These are phyloP conservation scores for Peromyscus maniculatus DNA, from an alignment of 2,113 vertebrate genomes.

Conservation along the genomic window DNA sequence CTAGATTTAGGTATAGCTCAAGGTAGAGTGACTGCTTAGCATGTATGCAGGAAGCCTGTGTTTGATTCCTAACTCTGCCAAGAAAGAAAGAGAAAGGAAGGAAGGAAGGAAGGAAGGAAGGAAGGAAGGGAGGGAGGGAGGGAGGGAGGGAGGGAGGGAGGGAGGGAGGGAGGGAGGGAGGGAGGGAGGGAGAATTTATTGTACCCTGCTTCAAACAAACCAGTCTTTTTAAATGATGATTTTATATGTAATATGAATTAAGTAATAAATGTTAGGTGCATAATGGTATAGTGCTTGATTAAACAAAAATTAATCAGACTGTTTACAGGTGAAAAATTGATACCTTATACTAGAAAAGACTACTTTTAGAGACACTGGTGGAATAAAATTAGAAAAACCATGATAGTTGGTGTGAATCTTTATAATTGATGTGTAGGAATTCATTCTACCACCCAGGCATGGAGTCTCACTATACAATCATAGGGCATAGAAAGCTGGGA, in stretches of 20 bases:
- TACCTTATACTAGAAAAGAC: not conserved
- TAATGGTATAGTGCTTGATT: not conserved
- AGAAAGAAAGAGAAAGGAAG: accelerated
- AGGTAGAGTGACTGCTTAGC: not conserved
- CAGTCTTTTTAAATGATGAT: not conserved
- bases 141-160: no score
- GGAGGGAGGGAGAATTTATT: not conserved
- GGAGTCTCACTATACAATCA: not conserved
- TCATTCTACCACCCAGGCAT: not conserved
- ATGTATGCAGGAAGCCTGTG: not conserved
- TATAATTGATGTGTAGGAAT: not conserved
- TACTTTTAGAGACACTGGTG: not conserved
- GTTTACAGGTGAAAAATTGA: not conserved
- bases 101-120: no score
- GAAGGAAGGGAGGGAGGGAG: accelerated
- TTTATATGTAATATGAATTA: not conserved
- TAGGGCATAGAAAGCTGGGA: not conserved
- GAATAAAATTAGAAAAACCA: not conserved
- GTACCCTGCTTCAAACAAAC: not conserved
- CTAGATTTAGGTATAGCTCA: not conserved
- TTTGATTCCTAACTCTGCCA: not conserved
- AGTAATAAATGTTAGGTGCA: not conserved
- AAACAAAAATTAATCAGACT: conserved; percentile 24
- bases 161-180: no score
- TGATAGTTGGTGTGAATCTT: not conserved